phyloP scores from a whole-genome alignment of 2,888 invertebrate species.

The Polylopha cassiicola region DNA sequence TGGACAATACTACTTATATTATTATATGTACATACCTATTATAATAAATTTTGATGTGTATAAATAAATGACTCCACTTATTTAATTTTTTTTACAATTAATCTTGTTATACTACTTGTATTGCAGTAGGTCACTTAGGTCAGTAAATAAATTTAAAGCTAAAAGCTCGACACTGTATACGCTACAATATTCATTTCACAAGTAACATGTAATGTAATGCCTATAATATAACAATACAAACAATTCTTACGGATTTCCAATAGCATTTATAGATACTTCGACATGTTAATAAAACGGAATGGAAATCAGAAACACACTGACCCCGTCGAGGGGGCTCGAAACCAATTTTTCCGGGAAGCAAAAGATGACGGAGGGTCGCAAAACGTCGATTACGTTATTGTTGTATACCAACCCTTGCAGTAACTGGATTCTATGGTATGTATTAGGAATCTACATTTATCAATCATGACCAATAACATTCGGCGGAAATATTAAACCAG shows the following conservation, averaged over 20 bases:
- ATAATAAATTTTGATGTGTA: too few species aligned
- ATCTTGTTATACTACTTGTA: too few species aligned
- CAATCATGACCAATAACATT: not conserved
- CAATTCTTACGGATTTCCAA: conserved; percentile 23
- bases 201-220: too few species aligned
- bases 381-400: conserved; percentile 37
- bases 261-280: conserved; percentile 39
- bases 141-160: too few species aligned
- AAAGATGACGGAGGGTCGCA: conserved; percentile 37
- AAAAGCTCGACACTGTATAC: too few species aligned
- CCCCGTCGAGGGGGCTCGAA: conserved; percentile 43
- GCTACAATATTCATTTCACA: too few species aligned
- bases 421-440: conserved; percentile 11
- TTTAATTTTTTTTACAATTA: too few species aligned
- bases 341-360: conserved; percentile 42
- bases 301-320: conserved; percentile 53
- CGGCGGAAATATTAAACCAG: conserved; percentile 9
- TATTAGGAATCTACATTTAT: conserved; percentile 1
- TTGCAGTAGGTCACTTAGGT: too few species aligned
- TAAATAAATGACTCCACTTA: too few species aligned
- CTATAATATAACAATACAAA: not conserved
- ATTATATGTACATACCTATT: too few species aligned
- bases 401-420: conserved; percentile 23
- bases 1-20: too few species aligned
- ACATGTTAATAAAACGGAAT: conserved; percentile 48